phyloP scores from a whole-genome alignment of 1,140 invertebrate genomes.

The Rhopalosiphum padi region DNA sequence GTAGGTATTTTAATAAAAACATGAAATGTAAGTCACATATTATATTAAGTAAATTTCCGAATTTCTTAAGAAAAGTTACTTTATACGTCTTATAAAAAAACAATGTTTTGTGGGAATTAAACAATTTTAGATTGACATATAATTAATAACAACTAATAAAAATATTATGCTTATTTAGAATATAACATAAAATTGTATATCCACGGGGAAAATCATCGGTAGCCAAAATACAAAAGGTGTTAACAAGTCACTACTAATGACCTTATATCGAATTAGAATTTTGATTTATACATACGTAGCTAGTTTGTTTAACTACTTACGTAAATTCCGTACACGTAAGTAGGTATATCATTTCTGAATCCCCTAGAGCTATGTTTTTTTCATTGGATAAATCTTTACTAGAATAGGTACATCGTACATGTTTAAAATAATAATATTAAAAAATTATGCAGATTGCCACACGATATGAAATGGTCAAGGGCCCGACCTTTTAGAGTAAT shows the following conservation, averaged over 20 bases:
- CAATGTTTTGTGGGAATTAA: neutral
- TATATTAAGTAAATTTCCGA: neutral
- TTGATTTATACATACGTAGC: neutral
- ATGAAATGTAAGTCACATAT: neutral
- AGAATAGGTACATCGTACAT: neutral
- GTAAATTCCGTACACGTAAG: neutral
- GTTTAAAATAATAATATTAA: constrained; percentile 11
- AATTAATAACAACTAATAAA: neutral
- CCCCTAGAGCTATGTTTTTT: neutral
- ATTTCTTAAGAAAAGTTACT: neutral
- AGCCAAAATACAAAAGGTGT: neutral
- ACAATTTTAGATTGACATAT: neutral
- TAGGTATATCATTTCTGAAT: neutral
- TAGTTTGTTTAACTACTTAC: neutral
- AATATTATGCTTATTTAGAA: neutral
- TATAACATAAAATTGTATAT: neutral
- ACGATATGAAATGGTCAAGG: constrained; percentile 12
- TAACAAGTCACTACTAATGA: neutral
- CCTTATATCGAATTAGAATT: neutral
- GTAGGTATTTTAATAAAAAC: neutral
- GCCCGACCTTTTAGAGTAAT: neutral
- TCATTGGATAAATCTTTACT: neutral
- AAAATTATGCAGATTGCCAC: constrained; percentile 10
- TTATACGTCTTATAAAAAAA: neutral
- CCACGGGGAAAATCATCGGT: neutral